These are phyloP conservation scores for Acleris emargana DNA, from an alignment of 2,888 invertebrate genomes.

Conservation along the genomic window DNA sequence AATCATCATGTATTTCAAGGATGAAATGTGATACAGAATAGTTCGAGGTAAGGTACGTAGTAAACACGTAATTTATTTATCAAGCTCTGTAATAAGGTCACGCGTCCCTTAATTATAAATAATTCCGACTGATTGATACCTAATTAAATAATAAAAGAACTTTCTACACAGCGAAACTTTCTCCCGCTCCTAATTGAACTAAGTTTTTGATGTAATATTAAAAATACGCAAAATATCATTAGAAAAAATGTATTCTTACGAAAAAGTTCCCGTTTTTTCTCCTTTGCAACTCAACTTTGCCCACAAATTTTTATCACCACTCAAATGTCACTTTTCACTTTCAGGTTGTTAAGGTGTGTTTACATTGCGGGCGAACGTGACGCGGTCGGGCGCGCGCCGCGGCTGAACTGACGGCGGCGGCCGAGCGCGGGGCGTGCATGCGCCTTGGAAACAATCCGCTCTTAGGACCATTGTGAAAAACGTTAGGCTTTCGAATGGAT, in stretches of 20 bases:
- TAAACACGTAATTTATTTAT: not conserved
- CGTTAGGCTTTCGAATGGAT: constrained; percentile 1
- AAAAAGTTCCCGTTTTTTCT: too few species aligned
- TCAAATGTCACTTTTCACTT: constrained; percentile 54
- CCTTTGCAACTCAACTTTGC: constrained; percentile 10
- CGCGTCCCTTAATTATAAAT: not conserved
- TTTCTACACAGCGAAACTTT: too few species aligned
- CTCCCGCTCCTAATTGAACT: too few species aligned
- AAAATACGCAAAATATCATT: too few species aligned
- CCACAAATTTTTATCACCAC: constrained; percentile 50
- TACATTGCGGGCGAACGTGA: constrained; percentile 56
- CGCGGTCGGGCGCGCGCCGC: constrained; percentile 56
- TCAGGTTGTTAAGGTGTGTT: constrained; percentile 52
- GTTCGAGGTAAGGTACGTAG: too few species aligned
- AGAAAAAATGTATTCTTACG: too few species aligned
- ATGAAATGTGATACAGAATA: not conserved
- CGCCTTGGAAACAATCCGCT: constrained; percentile 67
- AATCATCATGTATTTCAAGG: not conserved
- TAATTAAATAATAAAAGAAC: not conserved
- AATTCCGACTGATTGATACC: not conserved
- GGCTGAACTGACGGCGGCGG: constrained; percentile 62
- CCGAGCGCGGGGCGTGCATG: constrained; percentile 68
- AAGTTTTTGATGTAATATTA: too few species aligned
- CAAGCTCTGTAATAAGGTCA: not conserved
- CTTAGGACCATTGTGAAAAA: constrained; percentile 65